phyloP scores from a whole-genome alignment of 1,140 invertebrate species.

The Ridgeia piscesae region DNA sequence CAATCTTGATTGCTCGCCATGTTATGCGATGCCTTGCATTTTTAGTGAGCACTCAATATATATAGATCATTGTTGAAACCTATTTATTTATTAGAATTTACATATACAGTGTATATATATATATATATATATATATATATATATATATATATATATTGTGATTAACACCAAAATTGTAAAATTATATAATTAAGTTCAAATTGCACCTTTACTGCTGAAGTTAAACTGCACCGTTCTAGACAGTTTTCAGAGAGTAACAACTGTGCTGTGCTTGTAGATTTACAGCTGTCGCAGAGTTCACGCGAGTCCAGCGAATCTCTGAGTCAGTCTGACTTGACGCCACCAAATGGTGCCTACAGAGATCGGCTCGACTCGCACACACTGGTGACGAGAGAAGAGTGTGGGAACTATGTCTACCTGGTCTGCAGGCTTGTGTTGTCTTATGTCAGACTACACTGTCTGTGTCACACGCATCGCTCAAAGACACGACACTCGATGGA shows the following conservation, averaged over 20 bases:
- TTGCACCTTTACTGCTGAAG: too few species aligned
- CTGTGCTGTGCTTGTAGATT: background rate
- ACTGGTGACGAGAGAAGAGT: background rate
- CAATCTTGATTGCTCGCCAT: too few species aligned
- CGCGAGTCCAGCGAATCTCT: background rate
- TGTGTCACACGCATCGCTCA: background rate
- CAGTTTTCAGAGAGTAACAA: background rate
- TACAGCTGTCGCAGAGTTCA: background rate
- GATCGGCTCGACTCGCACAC: background rate
- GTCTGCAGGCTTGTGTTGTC: background rate
- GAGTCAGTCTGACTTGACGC: background rate
- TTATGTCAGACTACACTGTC: background rate
- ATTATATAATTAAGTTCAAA: too few species aligned
- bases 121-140: too few species aligned
- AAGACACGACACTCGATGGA: background rate
- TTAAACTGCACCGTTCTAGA: too few species aligned
- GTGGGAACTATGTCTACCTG: background rate
- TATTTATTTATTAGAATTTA: too few species aligned
- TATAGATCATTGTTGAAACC: too few species aligned
- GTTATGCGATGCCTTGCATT: too few species aligned
- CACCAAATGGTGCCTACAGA: background rate
- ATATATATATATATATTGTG: too few species aligned
- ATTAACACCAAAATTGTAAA: too few species aligned
- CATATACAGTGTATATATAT: too few species aligned
- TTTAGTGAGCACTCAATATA: too few species aligned